phyloP scores from a whole-genome alignment of 2,888 invertebrate species.

The Tanytarsus gracilentus region DNA sequence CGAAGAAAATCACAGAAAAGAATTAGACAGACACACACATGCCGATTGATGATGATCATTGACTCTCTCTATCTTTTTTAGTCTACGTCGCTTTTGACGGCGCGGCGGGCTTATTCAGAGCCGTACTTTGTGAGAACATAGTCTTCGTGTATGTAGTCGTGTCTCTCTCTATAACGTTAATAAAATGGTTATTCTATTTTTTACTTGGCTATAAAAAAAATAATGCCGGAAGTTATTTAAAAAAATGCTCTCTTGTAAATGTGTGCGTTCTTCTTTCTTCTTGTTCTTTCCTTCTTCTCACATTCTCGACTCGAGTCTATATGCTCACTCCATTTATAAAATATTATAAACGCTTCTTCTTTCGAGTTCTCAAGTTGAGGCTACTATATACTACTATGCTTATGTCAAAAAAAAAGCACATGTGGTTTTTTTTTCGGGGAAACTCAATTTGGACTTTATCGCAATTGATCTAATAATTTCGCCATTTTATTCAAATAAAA shows the following conservation, averaged over 20 bases:
- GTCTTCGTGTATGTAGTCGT: constrained; percentile 18
- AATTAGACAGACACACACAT: constrained; percentile 26
- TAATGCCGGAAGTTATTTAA: constrained; percentile 29
- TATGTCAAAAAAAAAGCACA: too few species aligned
- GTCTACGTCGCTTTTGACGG: too few species aligned
- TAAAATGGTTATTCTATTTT: constrained; percentile 26
- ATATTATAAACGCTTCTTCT: too few species aligned
- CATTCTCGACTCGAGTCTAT: too few species aligned
- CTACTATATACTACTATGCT: too few species aligned
- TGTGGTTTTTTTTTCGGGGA: too few species aligned
- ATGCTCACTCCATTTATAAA: too few species aligned
- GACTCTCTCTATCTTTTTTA: constrained; percentile 23
- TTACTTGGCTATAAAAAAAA: constrained; percentile 27
- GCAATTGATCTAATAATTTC: too few species aligned
- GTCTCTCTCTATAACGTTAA: constrained; percentile 11
- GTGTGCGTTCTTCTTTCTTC: constrained; percentile 14
- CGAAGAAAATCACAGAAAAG: constrained; percentile 11
- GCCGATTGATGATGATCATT: constrained; percentile 26
- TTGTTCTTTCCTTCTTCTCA: constrained; percentile 6
- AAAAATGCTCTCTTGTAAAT: constrained; percentile 24
- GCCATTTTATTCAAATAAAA: too few species aligned
- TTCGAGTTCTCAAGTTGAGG: too few species aligned
- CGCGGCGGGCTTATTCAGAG: constrained; percentile 18
- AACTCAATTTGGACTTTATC: too few species aligned
- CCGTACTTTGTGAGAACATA: constrained; percentile 13